These are phyloP conservation scores for Psephotus haematonotus DNA, from an alignment of 2,113 vertebrate species.

Conservation along the genomic window DNA sequence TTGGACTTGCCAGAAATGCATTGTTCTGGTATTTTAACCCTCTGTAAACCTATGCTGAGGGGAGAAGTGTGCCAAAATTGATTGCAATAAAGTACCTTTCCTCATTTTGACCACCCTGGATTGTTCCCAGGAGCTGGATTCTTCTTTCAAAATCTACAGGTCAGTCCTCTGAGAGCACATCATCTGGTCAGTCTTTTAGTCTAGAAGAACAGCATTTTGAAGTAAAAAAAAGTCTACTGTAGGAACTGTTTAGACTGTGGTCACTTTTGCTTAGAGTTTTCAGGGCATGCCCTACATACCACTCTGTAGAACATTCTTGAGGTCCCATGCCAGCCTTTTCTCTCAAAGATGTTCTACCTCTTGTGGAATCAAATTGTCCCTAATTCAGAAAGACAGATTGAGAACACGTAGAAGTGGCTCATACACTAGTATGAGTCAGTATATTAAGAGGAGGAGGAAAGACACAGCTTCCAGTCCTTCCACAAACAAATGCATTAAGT, in stretches of 20 bases:
- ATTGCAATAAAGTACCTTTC: background rate
- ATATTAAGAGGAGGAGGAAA: background rate
- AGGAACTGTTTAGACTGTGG: background rate
- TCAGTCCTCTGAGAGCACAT: background rate
- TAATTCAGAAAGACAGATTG: background rate
- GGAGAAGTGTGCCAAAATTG: background rate
- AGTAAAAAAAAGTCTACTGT: background rate
- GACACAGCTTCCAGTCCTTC: background rate
- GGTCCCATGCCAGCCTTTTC: background rate
- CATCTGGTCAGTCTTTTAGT: background rate
- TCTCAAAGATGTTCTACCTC: background rate
- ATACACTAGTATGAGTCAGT: background rate
- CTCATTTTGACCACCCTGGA: background rate
- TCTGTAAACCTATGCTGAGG: background rate
- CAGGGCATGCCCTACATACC: background rate
- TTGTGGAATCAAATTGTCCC: background rate
- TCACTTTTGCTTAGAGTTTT: background rate
- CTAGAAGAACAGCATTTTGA: background rate
- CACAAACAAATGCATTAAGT: background rate
- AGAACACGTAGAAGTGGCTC: background rate
- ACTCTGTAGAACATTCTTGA: background rate
- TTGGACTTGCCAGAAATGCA: background rate
- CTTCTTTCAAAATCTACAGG: background rate
- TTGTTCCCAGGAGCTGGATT: background rate
- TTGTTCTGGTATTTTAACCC: constrained; percentile 2